Conservation (phyloP, 2,797 vertebrate genomes). For the Pipistrellus nathusii region DNA sequence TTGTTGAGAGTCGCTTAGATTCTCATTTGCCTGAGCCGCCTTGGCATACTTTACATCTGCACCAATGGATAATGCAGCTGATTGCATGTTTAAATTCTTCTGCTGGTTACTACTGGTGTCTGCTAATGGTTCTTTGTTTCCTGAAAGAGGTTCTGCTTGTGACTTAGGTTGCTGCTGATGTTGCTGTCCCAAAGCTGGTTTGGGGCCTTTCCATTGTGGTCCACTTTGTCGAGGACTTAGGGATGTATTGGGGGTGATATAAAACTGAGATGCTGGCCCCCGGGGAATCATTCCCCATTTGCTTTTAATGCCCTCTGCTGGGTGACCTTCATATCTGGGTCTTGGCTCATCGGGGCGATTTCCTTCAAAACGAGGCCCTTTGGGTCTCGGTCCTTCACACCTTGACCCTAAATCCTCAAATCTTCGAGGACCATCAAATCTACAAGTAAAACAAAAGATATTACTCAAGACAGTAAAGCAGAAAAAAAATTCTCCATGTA, state of each 20-base stretch:
- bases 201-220: conserved; percentile 86
- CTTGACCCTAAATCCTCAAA: conserved; percentile 89
- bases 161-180: conserved; percentile 83
- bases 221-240: conserved; percentile 86
- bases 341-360: conserved; percentile 87
- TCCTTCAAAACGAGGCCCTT: conserved; percentile 88
- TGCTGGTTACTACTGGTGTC: conserved; percentile 84
- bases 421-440: conserved; percentile 93
- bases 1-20: conserved; percentile 84
- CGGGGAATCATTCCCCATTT: conserved; percentile 87
- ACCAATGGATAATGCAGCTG: conserved; percentile 80
- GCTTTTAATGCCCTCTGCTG: conserved; percentile 86
- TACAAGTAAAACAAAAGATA: conserved; percentile 83
- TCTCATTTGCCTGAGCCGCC: conserved; percentile 82
- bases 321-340: conserved; percentile 87
- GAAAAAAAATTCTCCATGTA: conserved; percentile 76
- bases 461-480: conserved; percentile 84
- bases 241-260: conserved; percentile 85
- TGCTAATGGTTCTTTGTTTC: conserved; percentile 87
- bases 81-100: conserved; percentile 83
- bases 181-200: conserved; percentile 85
- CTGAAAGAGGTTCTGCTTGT: conserved; percentile 85
- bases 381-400: conserved; percentile 88
- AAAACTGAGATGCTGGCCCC: conserved; percentile 89
- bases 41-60: conserved; percentile 80